phyloP scores from a whole-genome alignment of 2,113 vertebrate species.

The Cephalopterus ornatus region DNA sequence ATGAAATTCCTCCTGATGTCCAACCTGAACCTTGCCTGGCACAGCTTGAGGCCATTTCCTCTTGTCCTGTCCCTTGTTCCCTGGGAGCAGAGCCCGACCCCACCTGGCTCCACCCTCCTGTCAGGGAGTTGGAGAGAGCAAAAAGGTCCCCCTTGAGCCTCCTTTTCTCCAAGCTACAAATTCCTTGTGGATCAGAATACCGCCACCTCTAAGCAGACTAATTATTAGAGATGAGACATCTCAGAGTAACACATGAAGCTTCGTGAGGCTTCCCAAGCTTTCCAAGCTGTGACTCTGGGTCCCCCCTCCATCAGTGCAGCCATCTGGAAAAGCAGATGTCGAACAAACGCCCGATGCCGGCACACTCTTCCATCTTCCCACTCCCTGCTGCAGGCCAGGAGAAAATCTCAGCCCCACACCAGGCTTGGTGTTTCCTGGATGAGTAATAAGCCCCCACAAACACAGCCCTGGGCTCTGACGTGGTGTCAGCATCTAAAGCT shows the following conservation, averaged over 20 bases:
- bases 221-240: neutral
- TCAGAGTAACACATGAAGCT: neutral
- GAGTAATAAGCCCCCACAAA: neutral
- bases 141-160: neutral
- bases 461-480: neutral
- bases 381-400: neutral
- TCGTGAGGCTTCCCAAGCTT: neutral
- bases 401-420: neutral
- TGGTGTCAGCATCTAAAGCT: accelerated
- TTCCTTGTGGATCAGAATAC: neutral
- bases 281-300: neutral
- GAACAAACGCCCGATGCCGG: accelerated
- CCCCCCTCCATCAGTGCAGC: neutral
- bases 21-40: neutral
- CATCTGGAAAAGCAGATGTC: neutral
- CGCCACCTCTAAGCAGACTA: neutral
- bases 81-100: neutral
- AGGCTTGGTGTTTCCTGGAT: neutral
- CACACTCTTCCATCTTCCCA: neutral
- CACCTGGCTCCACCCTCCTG: neutral
- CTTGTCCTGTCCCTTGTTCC: neutral
- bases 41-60: accelerated
- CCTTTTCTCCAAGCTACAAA: neutral
- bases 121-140: neutral
- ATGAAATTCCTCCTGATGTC: neutral